Base-by-base conservation (phyloP, 37 sponge, comb jelly and placozoan species). In the Hexactinellida sp. region DNA sequence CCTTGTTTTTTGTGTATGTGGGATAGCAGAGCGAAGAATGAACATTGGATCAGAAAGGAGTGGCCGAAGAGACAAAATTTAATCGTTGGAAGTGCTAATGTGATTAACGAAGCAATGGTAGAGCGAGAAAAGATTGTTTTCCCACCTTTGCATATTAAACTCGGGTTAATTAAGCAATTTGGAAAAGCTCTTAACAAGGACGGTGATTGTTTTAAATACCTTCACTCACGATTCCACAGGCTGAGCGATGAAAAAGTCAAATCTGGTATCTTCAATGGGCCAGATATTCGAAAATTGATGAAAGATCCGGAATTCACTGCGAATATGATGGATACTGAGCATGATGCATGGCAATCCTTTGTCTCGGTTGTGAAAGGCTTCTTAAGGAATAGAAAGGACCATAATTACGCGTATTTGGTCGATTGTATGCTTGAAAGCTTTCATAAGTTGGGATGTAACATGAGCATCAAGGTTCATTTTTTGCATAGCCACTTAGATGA, bases 221-320 rank as follows among this genome's bases (percentile, higher is more conserved):
- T 63, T 63, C 76, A 23, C 76, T 63, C 76, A 63, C 76, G 76
- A 63, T 63, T 63, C 76, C 76, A 63, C 30, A 7, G 76, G 76
- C 76, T 63, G 76, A 63, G 76, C 76, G 76, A 63, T 63, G 76
- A 63, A 63, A 63, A 63, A n/a, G 76, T 63, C 76, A 63, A 63
- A 63, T 63, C 76, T 63, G 76, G 76, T 63, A 63, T 63, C 76
- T 63, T 63, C 76, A 63, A 63, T n/a, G 76, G 76, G 76, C 76
- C 76, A 63, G 76, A 63, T 28, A 63, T 63, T 28, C 76, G 76
- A 63, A 63, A 63, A 63, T 63, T 63, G 76, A 63, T 63, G 76
- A 63, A 63, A 63, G 76, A 63, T 63, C 76, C 76, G 32, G 76
- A 63, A 63, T 63, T 63, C 76, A 63, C 76, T 63, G 21, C 76